These are phyloP conservation scores for Buceros bicornis DNA, from an alignment of 2,797 vertebrate genomes.

Conservation along the genomic window DNA sequence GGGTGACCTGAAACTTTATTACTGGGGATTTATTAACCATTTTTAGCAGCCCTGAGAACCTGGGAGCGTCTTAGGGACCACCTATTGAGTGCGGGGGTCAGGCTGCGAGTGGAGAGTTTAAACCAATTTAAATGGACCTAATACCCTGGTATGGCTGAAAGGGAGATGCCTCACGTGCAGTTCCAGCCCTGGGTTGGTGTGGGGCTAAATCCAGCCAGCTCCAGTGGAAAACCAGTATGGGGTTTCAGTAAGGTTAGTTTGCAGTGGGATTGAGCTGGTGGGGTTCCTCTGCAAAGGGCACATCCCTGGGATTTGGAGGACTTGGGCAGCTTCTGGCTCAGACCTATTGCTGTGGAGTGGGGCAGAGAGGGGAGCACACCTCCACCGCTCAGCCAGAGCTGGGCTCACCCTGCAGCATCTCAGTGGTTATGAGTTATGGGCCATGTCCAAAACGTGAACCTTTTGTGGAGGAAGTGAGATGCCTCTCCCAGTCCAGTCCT, in stretches of 20 bases:
- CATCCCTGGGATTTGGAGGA: background rate
- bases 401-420: accelerated
- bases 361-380: background rate
- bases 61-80: slow-evolving; percentile 52
- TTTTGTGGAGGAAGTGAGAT: background rate
- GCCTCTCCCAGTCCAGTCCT: accelerated
- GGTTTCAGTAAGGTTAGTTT: background rate
- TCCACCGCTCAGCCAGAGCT: accelerated
- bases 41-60: slow-evolving; percentile 29
- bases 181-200: accelerated
- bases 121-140: slow-evolving; percentile 67
- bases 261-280: background rate
- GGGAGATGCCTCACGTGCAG: background rate
- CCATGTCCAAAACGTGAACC: background rate
- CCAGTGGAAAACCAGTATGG: background rate
- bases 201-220: background rate
- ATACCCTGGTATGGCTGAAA: background rate
- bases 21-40: slow-evolving; percentile 39
- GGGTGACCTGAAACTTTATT: slow-evolving; percentile 37
- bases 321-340: background rate
- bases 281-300: background rate
- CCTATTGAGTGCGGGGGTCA: slow-evolving; percentile 37
- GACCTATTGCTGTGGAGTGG: background rate
- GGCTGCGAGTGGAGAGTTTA: slow-evolving; percentile 20
- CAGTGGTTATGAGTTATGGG: background rate